Percentiles rank a stretch among this genome's conserved stretches.
These are phyloP conservation scores for Protobothrops flavoviridis DNA, from an alignment of 2,113 vertebrate species.

Conservation along the genomic window DNA sequence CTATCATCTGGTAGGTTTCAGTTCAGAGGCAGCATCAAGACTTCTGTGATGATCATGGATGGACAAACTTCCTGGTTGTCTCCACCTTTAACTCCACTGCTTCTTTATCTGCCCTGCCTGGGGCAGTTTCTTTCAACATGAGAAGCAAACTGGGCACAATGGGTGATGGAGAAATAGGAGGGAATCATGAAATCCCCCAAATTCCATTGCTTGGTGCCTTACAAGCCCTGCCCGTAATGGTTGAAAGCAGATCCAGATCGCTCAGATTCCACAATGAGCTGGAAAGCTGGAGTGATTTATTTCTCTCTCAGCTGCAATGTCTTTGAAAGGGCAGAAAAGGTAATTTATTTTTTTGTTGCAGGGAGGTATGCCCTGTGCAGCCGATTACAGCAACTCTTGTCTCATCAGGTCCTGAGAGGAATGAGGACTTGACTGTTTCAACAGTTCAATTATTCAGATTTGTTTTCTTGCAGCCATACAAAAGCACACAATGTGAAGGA, in stretches of 20 bases:
- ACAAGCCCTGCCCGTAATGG: not conserved
- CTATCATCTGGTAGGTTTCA: not conserved
- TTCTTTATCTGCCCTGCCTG: not conserved
- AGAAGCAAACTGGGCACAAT: not conserved
- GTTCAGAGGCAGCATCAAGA: not conserved
- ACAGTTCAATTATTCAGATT: not conserved
- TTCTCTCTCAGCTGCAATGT: not conserved
- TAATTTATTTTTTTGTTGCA: not conserved
- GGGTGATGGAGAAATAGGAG: not conserved
- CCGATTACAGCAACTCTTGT: not conserved
- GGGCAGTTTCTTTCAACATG: not conserved
- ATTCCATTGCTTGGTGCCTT: not conserved
- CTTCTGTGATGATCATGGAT: not conserved
- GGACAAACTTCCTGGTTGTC: not conserved
- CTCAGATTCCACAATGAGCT: not conserved
- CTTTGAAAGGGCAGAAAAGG: not conserved
- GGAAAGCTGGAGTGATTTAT: not conserved
- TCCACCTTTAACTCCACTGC: too few species aligned
- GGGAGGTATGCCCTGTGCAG: not conserved
- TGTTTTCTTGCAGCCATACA: not conserved
- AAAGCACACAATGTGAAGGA: not conserved
- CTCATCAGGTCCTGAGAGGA: not conserved
- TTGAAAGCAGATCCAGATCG: not conserved
- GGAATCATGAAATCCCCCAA: not conserved
- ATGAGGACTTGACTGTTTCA: not conserved